Evolutionary conservation across 2,113 vertebrate genomes (phyloP).

Genomic region (Porphyrio hochstetteri): DNA sequence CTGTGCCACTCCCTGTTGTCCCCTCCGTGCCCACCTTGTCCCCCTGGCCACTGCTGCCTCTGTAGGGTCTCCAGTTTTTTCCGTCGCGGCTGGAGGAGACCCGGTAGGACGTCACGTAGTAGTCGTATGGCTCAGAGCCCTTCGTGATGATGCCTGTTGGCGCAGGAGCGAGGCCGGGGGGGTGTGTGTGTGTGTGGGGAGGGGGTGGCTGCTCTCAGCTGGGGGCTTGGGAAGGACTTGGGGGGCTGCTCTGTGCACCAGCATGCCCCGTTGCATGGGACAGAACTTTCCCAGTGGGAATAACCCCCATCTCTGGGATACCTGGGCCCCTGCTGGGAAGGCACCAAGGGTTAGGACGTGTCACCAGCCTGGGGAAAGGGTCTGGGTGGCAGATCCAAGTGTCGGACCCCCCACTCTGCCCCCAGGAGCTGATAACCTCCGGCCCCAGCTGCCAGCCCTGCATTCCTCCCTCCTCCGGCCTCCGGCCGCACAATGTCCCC

Average conservation of each 20-base stretch:
- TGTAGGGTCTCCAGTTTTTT: conserved; percentile 84
- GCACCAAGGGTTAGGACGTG: not conserved
- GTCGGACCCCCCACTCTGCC: not conserved
- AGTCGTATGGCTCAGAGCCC: conserved; percentile 68
- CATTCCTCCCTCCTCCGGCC: conserved; percentile 50
- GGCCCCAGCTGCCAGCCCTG: not conserved
- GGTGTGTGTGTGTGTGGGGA: too few species aligned
- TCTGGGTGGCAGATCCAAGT: not conserved
- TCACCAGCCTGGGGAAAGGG: not conserved
- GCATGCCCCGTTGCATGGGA: too few species aligned
- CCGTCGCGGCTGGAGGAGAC: conserved; percentile 81
- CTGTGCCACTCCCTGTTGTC: not conserved
- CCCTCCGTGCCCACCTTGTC: conserved; percentile 71
- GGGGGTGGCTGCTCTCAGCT: not conserved
- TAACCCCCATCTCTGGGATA: not conserved
- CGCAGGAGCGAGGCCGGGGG: not conserved
- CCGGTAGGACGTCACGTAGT: conserved; percentile 75
- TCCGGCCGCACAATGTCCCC: conserved; percentile 15
- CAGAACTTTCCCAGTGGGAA: not conserved
- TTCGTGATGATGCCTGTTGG: conserved; percentile 79
- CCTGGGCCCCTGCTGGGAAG: not conserved
- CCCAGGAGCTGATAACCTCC: not conserved
- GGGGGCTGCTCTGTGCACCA: not conserved
- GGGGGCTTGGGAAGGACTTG: too few species aligned
- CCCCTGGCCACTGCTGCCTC: conserved; percentile 72